phyloP scores from a whole-genome alignment of 2,888 invertebrate genomes.

The Xylocampa areola region DNA sequence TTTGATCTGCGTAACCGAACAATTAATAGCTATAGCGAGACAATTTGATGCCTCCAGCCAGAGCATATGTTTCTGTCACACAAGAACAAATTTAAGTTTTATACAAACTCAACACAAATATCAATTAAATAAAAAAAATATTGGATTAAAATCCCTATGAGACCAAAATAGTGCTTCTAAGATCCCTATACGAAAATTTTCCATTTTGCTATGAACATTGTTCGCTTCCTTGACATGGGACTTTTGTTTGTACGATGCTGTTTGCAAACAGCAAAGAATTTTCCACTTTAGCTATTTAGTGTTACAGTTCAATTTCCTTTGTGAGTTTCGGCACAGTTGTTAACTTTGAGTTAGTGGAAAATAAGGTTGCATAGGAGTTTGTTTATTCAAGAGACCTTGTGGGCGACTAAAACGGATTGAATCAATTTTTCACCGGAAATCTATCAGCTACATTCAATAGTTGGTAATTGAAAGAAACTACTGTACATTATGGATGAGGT shows the following conservation, averaged over 20 bases:
- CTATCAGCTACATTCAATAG: slow-evolving; percentile 13
- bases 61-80: too few relatives aligned
- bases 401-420: slow-evolving; percentile 64
- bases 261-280: slow-evolving; percentile 1
- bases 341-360: slow-evolving; percentile 54
- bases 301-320: slow-evolving; percentile 25
- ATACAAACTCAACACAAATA: slow-evolving; percentile 10
- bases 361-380: slow-evolving; percentile 59
- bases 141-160: slow-evolving; percentile 11
- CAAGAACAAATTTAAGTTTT: too few relatives aligned
- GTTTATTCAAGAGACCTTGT: slow-evolving; percentile 66
- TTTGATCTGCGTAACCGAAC: too few relatives aligned
- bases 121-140: slow-evolving; percentile 12
- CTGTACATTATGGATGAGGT: background rate
- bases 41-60: too few relatives aligned
- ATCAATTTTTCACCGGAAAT: slow-evolving; percentile 58
- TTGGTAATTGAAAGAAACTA: slow-evolving; percentile 7
- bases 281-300: background rate
- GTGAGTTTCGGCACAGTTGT: slow-evolving; percentile 14
- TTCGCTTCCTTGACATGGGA: slow-evolving; percentile 37
- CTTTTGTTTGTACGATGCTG: slow-evolving; percentile 42
- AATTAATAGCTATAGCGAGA: too few relatives aligned
- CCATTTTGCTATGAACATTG: slow-evolving; percentile 52
- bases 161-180: slow-evolving; percentile 28
- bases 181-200: slow-evolving; percentile 43